Conservation (phyloP, 1,140 invertebrate genomes). For the Drosophila rufa region DNA sequence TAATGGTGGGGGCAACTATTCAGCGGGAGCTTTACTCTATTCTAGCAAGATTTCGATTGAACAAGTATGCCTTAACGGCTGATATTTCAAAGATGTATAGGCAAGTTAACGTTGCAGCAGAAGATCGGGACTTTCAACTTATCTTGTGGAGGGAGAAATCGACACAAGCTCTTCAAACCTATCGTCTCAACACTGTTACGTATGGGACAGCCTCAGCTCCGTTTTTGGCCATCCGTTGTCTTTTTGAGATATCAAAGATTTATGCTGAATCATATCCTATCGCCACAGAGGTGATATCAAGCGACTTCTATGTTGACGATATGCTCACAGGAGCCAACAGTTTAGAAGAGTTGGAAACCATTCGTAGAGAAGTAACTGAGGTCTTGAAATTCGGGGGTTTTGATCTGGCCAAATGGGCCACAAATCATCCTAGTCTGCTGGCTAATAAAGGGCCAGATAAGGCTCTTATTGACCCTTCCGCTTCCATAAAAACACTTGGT, state of each 20-base stretch:
- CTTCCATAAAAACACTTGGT: not conserved
- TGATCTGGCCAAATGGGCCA: not conserved
- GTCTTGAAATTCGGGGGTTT: not conserved
- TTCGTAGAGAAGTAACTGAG: not conserved
- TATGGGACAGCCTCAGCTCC: not conserved
- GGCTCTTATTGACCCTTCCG: not conserved
- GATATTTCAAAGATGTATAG: not conserved
- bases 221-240: not conserved
- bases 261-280: not conserved
- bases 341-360: not conserved
- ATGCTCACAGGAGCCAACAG: constrained; percentile 6
- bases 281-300: not conserved
- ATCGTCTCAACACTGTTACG: not conserved
- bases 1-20: not conserved
- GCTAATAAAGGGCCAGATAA: not conserved
- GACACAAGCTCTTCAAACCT: not conserved
- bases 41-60: not conserved
- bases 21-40: not conserved
- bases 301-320: not conserved
- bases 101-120: not conserved
- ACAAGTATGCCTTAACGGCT: not conserved
- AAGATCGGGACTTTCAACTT: not conserved
- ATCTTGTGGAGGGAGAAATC: not conserved
- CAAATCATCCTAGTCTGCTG: not conserved
- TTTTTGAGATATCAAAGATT: constrained; percentile 2